phyloP scores from a whole-genome alignment of 2,888 invertebrate genomes.

The Diarsia mendica region DNA sequence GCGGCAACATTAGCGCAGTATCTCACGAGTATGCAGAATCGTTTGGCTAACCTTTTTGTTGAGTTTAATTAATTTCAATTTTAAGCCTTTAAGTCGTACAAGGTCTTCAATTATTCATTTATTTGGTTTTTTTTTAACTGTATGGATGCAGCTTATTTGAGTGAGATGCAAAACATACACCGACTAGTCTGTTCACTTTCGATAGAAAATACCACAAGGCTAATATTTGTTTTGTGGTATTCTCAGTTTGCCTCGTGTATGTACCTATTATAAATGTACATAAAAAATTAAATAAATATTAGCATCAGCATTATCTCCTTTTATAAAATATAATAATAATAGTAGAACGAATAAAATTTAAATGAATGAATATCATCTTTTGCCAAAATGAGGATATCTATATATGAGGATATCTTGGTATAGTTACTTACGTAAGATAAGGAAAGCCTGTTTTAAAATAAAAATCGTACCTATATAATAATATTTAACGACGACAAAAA shows the following conservation, averaged over 20 bases:
- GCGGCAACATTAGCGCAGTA: slow-evolving; percentile 14
- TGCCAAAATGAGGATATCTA: neutral
- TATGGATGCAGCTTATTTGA: neutral
- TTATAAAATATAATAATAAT: neutral
- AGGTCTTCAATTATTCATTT: slow-evolving; percentile 2
- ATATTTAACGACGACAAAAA: slow-evolving; percentile 13
- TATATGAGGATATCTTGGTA: neutral
- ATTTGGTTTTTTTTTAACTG: neutral
- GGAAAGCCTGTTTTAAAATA: slow-evolving; percentile 2
- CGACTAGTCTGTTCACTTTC: neutral
- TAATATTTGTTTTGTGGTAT: slow-evolving; percentile 32
- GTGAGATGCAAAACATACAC: neutral
- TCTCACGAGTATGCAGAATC: slow-evolving; percentile 14
- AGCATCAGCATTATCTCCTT: neutral
- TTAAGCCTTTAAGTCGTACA: slow-evolving; percentile 19
- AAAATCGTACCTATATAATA: neutral
- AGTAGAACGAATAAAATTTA: neutral
- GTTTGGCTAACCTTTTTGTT: slow-evolving; percentile 19
- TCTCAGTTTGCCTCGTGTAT: slow-evolving; percentile 17
- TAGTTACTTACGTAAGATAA: neutral
- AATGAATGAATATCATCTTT: neutral
- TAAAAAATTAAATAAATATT: slow-evolving; percentile 30
- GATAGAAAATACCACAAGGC: slow-evolving; percentile 11
- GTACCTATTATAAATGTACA: slow-evolving; percentile 17
- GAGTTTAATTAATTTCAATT: slow-evolving; percentile 22